Base-by-base conservation (phyloP, 2,797 vertebrate genomes). In the Argentina silus region DNA sequence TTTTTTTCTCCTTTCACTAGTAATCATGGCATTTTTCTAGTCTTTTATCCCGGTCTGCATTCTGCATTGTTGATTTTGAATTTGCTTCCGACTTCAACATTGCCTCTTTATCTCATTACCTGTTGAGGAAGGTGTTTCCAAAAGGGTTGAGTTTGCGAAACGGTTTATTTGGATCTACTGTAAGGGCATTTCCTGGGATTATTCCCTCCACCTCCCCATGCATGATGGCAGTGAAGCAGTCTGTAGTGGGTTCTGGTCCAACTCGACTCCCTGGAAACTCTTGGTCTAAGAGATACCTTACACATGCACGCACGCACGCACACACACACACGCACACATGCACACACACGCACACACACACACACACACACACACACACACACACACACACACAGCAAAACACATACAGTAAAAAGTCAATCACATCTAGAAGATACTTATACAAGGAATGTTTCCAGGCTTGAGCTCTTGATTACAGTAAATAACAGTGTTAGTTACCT, bases 211-310 rank as follows among this genome's bases (percentile, higher is more conserved):
- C 71, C 0, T 95, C 93, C 0, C 96, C 96, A 0, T 95, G 87
- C 96, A 98, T 97, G 74, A 97, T 90, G 0, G 95, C 96, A 43
- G 95, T 95, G 67, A 98, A 98, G 76, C 93, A 95, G 73, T 98
- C 96, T 0, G 96, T 97, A 63, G 96, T 98, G 69, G 96, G 96
- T 72, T 98, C 96, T 0, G 96, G 96, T 0, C 96, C 96, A 55
- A 97, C 93, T 36, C 96, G 92, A 76, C 96, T 94, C 0, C 96
- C 96, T 0, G 92, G 95, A 44, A 96, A 95, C 72, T 97, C 96
- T 84, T 97, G 94, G 77, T 97, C 96, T 75, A 97, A 85, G 9
- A 98, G 93, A 87, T 97, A 97, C 84, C 93, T 94, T 15, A 17
- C 44, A 48, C 9, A 43, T 8, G 36, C 57, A 50, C 51, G 19